Evolutionary conservation across 2,113 vertebrate species (phyloP).

Genomic region (Ondatra zibethicus): DNA sequence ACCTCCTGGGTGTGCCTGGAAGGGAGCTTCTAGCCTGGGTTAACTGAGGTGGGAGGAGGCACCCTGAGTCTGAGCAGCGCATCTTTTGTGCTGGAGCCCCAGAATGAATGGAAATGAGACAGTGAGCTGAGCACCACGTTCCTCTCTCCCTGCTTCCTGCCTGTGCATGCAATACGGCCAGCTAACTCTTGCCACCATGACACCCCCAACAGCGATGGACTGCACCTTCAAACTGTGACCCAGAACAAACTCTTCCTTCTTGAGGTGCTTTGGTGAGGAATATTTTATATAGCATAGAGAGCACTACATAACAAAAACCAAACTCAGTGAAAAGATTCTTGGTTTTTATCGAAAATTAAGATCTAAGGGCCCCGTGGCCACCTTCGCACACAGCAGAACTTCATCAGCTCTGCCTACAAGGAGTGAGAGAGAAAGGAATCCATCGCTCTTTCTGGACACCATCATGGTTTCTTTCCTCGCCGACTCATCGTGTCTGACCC

Average conservation of each 20-base stretch:
- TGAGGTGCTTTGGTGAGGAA: neutral
- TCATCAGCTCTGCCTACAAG: accelerated
- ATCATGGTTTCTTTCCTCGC: accelerated
- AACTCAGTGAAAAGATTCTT: neutral
- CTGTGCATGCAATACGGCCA: too few relatives aligned
- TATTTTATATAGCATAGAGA: neutral
- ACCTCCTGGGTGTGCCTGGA: neutral
- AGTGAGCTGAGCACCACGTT: too few relatives aligned
- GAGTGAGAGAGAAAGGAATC: accelerated
- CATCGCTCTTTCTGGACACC: accelerated
- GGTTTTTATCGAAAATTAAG: neutral
- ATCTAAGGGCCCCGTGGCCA: accelerated
- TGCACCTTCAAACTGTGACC: neutral
- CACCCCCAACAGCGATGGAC: neutral
- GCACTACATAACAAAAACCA: neutral
- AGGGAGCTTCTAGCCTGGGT: neutral
- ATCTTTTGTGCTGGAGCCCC: neutral
- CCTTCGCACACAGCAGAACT: accelerated
- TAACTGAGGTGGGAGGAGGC: neutral
- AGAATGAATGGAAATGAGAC: neutral
- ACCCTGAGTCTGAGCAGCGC: neutral
- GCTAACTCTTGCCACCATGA: neutral
- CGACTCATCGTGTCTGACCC: accelerated
- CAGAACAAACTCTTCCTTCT: neutral
- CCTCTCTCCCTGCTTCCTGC: neutral